These are phyloP conservation scores for Genyomyrus donnyi DNA, from an alignment of 2,113 vertebrate genomes.

Conservation along the genomic window DNA sequence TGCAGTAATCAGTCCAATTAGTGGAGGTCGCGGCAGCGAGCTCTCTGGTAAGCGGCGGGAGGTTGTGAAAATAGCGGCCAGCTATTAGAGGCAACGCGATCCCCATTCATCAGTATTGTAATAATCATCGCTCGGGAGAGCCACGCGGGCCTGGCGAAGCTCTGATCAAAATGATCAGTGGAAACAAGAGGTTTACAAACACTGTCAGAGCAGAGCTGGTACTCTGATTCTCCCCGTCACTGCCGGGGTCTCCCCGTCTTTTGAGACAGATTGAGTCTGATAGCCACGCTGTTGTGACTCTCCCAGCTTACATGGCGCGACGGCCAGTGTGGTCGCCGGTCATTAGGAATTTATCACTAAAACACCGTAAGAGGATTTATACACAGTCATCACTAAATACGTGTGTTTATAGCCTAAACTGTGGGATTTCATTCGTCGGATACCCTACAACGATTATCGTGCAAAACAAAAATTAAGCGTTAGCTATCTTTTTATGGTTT, in stretches of 20 bases:
- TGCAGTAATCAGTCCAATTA: constrained; percentile 90
- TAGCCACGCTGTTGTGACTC: constrained; percentile 11
- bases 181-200: constrained; percentile 82
- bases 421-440: neutral
- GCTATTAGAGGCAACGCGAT: constrained; percentile 83
- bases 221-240: constrained; percentile 54
- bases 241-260: constrained; percentile 30
- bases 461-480: neutral
- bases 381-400: neutral
- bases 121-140: constrained; percentile 58
- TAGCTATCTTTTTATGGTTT: neutral
- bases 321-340: neutral
- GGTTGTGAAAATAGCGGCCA: constrained; percentile 80
- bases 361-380: neutral
- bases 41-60: constrained; percentile 75
- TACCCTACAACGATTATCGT: neutral
- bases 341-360: neutral
- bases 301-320: neutral
- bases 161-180: constrained; percentile 72
- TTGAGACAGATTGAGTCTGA: constrained; percentile 20
- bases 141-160: constrained; percentile 46
- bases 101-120: constrained; percentile 75
- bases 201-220: constrained; percentile 66
- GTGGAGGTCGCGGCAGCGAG: constrained; percentile 74
- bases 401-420: neutral